Evolutionary conservation across 30 jellyfish, hydroid and myxozoan species (phyloP).

Genomic region (Sanderia malayensis): DNA sequence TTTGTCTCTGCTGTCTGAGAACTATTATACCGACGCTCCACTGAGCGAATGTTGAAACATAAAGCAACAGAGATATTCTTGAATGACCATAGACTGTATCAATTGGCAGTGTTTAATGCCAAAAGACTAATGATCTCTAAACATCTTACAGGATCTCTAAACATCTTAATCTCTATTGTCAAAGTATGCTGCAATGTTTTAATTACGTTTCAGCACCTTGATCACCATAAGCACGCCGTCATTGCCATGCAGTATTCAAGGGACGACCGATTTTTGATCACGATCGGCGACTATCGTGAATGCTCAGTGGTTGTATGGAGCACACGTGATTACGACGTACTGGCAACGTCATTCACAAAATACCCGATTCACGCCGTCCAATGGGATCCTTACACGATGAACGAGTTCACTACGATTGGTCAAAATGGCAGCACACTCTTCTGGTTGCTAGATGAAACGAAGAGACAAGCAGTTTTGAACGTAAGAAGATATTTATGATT

Average conservation of each 20-base stretch:
- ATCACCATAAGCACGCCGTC: slow-evolving; percentile 54
- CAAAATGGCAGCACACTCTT: slow-evolving; percentile 72
- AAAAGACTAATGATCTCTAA: too few relatives aligned
- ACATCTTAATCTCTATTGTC: too few relatives aligned
- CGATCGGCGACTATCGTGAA: slow-evolving; percentile 77
- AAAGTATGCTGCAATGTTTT: too few relatives aligned
- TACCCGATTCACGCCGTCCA: slow-evolving; percentile 69
- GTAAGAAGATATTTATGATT: slow-evolving; percentile 46
- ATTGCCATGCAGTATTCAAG: slow-evolving; percentile 82
- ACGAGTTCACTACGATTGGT: slow-evolving; percentile 88
- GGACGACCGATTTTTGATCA: slow-evolving; percentile 81
- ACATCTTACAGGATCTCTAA: too few relatives aligned
- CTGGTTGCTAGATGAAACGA: slow-evolving; percentile 83
- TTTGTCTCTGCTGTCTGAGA: too few relatives aligned
- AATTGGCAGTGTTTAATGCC: too few relatives aligned
- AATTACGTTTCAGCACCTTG: slow-evolving; percentile 65
- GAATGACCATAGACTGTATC: too few relatives aligned
- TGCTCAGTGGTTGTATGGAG: slow-evolving; percentile 84
- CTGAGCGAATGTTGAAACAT: too few relatives aligned
- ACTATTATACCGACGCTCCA: too few relatives aligned
- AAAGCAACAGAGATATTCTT: too few relatives aligned
- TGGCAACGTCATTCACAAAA: slow-evolving; percentile 61
- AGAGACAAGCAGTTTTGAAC: slow-evolving; percentile 29
- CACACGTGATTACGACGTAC: slow-evolving; percentile 41
- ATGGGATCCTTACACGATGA: slow-evolving; percentile 91